phyloP scores from a whole-genome alignment of 2,888 invertebrate species.

The Busseola fusca region DNA sequence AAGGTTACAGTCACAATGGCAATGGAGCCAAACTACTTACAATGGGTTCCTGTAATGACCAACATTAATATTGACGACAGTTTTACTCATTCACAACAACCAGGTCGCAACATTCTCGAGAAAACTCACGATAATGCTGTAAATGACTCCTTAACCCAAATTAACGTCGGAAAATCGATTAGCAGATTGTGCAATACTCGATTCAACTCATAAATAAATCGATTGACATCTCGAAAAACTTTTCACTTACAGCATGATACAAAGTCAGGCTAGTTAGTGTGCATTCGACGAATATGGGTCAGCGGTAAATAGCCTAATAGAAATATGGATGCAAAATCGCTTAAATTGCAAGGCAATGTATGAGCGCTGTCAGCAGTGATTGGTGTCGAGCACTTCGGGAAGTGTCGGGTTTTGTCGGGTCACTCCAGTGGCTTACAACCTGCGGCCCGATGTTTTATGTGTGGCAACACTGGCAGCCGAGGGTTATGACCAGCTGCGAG shows the following conservation, averaged over 20 bases:
- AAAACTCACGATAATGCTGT: slow-evolving; percentile 43
- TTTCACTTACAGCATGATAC: slow-evolving; percentile 26
- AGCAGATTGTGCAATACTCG: slow-evolving; percentile 46
- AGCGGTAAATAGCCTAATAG: slow-evolving; percentile 58
- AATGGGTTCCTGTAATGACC: slow-evolving; percentile 19
- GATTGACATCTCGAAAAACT: slow-evolving; percentile 42
- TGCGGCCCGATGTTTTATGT: slow-evolving; percentile 31
- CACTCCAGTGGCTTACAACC: slow-evolving; percentile 43
- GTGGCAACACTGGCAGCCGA: slow-evolving; percentile 12
- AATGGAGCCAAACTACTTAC: slow-evolving; percentile 4
- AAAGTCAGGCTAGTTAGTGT: slow-evolving; percentile 48
- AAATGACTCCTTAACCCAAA: slow-evolving; percentile 60
- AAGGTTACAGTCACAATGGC: slow-evolving; percentile 37
- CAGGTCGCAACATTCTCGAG: slow-evolving; percentile 43
- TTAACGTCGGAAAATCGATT: slow-evolving; percentile 52
- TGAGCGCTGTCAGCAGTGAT: slow-evolving; percentile 51
- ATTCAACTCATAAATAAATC: slow-evolving; percentile 35
- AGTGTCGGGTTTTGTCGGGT: slow-evolving; percentile 39
- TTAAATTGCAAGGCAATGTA: slow-evolving; percentile 49
- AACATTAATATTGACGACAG: slow-evolving; percentile 37
- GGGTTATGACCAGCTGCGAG: slow-evolving; percentile 17
- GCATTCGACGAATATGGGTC: slow-evolving; percentile 56
- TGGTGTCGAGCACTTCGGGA: slow-evolving; percentile 42
- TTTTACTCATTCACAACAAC: slow-evolving; percentile 24
- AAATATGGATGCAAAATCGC: slow-evolving; percentile 57